These are phyloP conservation scores for Agapornis roseicollis DNA, from an alignment of 2,113 vertebrate species.

Conservation along the genomic window DNA sequence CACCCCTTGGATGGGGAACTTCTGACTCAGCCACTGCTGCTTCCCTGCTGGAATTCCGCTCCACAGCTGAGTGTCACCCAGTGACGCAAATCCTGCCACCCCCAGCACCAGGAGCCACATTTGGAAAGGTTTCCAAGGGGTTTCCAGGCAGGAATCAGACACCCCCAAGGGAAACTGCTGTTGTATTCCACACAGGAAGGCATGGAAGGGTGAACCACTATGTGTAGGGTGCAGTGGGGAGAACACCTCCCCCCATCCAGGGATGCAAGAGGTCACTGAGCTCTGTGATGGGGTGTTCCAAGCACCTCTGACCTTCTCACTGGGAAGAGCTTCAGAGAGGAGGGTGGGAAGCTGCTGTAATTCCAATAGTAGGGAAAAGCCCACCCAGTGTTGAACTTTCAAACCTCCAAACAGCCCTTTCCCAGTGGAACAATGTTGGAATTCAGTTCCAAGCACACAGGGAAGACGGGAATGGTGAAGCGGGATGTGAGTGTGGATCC, in stretches of 20 bases:
- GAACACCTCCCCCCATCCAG: neutral
- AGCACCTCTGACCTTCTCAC: neutral
- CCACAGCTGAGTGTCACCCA: neutral
- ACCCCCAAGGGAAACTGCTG: neutral
- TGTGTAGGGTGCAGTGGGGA: neutral
- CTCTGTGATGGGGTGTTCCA: neutral
- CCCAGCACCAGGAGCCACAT: neutral
- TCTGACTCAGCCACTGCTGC: conserved; percentile 43
- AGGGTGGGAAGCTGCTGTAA: too few relatives aligned
- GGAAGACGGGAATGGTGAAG: neutral
- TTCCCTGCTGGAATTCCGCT: conserved; percentile 23
- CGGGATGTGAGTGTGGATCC: rapidly evolving
- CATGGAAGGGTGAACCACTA: neutral
- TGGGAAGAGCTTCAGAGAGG: neutral
- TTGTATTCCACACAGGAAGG: neutral
- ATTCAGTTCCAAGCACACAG: rapidly evolving
- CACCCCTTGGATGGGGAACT: neutral
- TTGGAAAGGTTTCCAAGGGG: neutral
- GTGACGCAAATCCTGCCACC: conserved; percentile 66
- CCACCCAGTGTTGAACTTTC: neutral
- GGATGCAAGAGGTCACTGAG: neutral
- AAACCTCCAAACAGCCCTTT: neutral
- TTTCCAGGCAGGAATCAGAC: neutral
- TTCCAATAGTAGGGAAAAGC: neutral
- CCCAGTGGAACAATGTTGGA: rapidly evolving